Base-by-base conservation (phyloP, 2,888 invertebrate genomes). In the Drosophila nr. medialis region DNA sequence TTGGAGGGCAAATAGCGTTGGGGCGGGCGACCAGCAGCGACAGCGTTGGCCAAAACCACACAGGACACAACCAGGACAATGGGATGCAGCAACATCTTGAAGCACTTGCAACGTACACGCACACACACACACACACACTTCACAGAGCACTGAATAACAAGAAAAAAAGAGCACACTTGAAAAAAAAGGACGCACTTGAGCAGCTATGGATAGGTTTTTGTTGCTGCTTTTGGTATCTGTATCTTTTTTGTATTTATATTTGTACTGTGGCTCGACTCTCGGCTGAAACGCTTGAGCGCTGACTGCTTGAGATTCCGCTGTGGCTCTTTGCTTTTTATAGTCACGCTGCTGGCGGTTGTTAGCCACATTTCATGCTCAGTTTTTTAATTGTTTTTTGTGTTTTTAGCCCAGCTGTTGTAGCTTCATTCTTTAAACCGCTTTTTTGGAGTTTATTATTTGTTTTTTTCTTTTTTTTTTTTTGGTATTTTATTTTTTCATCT, bases 1-100 rank as follows among this genome's bases (percentile, higher is more conserved):
- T 83, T 87, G 15, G 90, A 75, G 60, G 92, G 92, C 71, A 93
- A 72, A 67, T 93, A 92, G n/a, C 90, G 90, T 38, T 83, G 86
- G 2, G 90, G 76, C 7, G 91, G 83, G 56, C 90, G 87, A 0
- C 92, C 91, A 21, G 81, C 80, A 38, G 83, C 56, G 29, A 83
- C 74, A 29, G 83, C 74, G 64, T 54, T 49, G 61, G 84, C 72
- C 38, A 89, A 67, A 36, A 77, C 27, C 62, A 72, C 63, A 77
- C 82, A 72, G 80, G 62, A 75, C 32, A 56, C 48, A 40, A 49
- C 42, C 70, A 81, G 59, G 61, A 81, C 63, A 55, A 74, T n/a
- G 6, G 63, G 61, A 42, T 73, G 81, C 77, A 70, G 75, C 80
- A 70, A 45, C 87, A 85, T 85, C 32, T 61, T 77, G 24, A 29